phyloP scores from a whole-genome alignment of 2,797 vertebrate species.

The Danio choprae region DNA sequence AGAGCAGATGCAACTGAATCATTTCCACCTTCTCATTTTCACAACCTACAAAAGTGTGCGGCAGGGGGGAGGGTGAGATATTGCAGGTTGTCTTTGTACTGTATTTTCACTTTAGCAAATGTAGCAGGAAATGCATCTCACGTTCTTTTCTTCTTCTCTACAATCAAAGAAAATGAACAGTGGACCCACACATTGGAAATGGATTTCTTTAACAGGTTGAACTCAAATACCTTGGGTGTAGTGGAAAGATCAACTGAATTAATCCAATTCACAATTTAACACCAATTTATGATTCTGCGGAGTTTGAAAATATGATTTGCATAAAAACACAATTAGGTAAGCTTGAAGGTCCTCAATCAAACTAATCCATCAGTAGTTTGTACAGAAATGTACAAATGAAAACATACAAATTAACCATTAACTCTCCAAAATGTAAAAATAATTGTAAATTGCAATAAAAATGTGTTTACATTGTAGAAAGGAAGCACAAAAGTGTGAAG shows the following conservation, averaged over 20 bases:
- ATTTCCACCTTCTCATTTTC: conserved; percentile 30
- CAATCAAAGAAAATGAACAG: neutral
- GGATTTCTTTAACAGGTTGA: neutral
- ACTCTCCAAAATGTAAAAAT: neutral
- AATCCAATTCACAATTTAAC: neutral
- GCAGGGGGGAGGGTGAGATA: conserved; percentile 10
- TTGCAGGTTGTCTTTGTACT: conserved; percentile 22
- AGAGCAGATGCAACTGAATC: conserved; percentile 43
- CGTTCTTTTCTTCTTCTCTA: neutral
- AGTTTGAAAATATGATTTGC: neutral
- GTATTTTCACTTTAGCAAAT: neutral
- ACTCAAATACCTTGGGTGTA: neutral
- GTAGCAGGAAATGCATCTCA: neutral
- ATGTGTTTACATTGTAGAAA: neutral
- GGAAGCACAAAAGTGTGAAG: neutral
- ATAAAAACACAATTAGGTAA: too few relatives aligned
- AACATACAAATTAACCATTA: neutral
- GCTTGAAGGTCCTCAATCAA: too few relatives aligned
- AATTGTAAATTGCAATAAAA: too few relatives aligned
- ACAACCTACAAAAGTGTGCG: conserved; percentile 14
- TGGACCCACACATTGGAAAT: neutral
- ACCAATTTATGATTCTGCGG: neutral
- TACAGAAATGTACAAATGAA: neutral
- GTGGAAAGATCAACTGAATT: neutral
- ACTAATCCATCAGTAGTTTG: too few relatives aligned